Percentiles rank a stretch among this genome's conserved stretches.
These are phyloP conservation scores for Sylvia borin DNA, from an alignment of 2,797 vertebrate genomes.

Conservation along the genomic window DNA sequence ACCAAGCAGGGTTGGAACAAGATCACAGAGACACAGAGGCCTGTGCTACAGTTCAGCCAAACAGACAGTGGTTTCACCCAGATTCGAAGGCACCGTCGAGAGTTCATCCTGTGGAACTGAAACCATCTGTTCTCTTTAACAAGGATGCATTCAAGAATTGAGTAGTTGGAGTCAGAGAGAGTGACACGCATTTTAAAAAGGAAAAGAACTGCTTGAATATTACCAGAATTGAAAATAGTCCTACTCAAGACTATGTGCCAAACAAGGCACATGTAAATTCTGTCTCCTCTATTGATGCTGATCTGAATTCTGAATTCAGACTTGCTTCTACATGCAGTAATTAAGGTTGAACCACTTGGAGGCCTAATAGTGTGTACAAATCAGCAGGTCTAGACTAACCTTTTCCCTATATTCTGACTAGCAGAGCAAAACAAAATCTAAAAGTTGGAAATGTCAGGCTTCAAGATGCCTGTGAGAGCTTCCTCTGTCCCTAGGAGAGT, in stretches of 20 bases:
- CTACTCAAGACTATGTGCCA: not conserved
- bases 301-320: not conserved
- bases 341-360: not conserved
- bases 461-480: not conserved
- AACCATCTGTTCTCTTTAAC: conserved; percentile 64
- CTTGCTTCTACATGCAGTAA: not conserved
- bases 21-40: not conserved
- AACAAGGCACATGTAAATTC: not conserved
- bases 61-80: not conserved
- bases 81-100: conserved; percentile 23
- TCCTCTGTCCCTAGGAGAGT: not conserved
- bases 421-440: not conserved
- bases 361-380: not conserved
- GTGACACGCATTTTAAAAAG: conserved; percentile 56
- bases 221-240: conserved; percentile 12
- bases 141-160: conserved; percentile 52
- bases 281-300: not conserved
- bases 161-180: conserved; percentile 36
- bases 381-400: not conserved
- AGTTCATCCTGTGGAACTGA: conserved; percentile 46
- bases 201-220: not conserved
- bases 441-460: not conserved
- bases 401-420: not conserved
- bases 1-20: not conserved
- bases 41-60: not conserved